Evolutionary conservation across 2,797 vertebrate species (phyloP), one percentile per base, ranked within the genome.

Genomic region (Enteromius fasciolatus): DNA sequence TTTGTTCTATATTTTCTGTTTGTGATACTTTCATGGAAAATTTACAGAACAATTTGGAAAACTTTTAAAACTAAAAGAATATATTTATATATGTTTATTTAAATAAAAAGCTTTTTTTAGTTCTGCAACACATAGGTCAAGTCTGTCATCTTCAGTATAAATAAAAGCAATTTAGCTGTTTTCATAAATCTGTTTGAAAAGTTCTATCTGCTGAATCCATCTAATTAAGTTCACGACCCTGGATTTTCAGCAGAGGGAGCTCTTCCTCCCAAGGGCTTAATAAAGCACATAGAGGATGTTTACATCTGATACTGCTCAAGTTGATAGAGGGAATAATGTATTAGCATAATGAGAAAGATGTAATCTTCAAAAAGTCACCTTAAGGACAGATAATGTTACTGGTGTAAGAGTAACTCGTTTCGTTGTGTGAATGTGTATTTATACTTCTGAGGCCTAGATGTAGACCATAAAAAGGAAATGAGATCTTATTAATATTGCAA

Each of bases 141-240:
- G 23, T 41, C 50, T 41, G 7, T 68, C 14, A 79, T 33, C 50
- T 17, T 12, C 50, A 57, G 72, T 15, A 57, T 67, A 67, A 52
- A 78, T 67, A 23, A 67, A n/a, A 67, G 28, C 14, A 23, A 7
- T n/a, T 10, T 36, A 12, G 20, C 20, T 50, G 31, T 50, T 50
- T 46, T 23, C 63, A 78, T 78, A 17, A 78, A 78, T 78, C 28
- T 78, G 76, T 67, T 67, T 78, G 76, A 14, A 52, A 67, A 50
- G 20, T 23, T n/a, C 28, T 23, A 78, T 78, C 72, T 15, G 33
- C 31, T 39, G 31, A 31, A 39, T 57, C 54, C 14, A 41, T 75
- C 73, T 75, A 75, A 36, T 78, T 52, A 69, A 54, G 77, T 79
- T 79, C 77, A 14, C 18, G 50, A 57, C 50, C 50, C 48, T 28